Base-by-base conservation (phyloP, 2,888 invertebrate species). In the Calephelis perditalis region DNA sequence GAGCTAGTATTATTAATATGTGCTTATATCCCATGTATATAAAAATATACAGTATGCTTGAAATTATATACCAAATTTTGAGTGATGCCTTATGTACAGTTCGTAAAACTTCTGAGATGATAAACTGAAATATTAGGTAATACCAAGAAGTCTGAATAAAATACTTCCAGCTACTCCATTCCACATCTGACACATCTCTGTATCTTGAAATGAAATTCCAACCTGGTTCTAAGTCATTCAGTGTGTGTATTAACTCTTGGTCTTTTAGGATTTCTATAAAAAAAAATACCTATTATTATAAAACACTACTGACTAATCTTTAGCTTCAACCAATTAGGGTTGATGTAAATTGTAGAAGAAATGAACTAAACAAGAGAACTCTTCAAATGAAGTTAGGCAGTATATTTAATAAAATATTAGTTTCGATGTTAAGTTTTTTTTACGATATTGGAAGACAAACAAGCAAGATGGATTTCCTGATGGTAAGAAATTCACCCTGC, bases 121-220 rank as follows among this genome's bases (percentile, higher is more conserved):
- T 36, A 67, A 93, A 82, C 71, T 94, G 93, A 37, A 92, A 62
- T 62, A 92, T 69, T 65, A 93, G 73, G 88, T 92, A 94, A 59
- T 91, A 90, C 74, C 91, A 85, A 59, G 92, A 78, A 65, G 78
- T 81, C 55, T 81, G 75, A 59, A 93, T 76, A 61, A 92, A 89
- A 66, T 84, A 91, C 71, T 92, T 91, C 91, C 93, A 94, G 62
- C 91, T 87, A 72, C 82, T 91, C 95, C 95, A 96, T 85, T 96
- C 96, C 73, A 91, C 85, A 81, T 96, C 95, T 26, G 94, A 92
- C 36, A 85, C 80, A 83, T 96, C 96, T 82, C 92, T 92, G 65
- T 89, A 90, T 70, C 92, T 85, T 40, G 83, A 78, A 57, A 93
- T 68, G 70, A 92, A 80, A 9, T 72, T 70, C 93, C 93, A 94